Percentiles rank a stretch among this genome's conserved stretches.
phyloP scores from a whole-genome alignment of 2,113 vertebrate species.

The Stictonetta naevosa region DNA sequence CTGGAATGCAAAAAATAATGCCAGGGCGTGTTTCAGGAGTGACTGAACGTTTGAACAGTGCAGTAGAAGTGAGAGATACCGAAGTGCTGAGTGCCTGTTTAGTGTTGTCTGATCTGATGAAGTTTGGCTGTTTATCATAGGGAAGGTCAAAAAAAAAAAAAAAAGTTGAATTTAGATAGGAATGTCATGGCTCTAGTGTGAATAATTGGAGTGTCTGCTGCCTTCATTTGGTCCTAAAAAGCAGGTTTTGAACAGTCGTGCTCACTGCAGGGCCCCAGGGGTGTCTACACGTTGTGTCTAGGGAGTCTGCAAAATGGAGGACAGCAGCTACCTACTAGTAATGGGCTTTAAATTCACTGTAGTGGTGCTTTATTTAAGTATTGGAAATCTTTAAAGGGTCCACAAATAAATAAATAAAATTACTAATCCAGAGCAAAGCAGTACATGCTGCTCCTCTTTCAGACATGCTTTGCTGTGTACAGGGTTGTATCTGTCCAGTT shows the following conservation, averaged over 20 bases:
- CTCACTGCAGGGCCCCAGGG: fast-evolving
- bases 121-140: background rate
- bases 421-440: background rate
- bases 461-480: background rate
- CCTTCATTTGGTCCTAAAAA: background rate
- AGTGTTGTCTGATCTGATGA: background rate
- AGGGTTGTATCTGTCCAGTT: background rate
- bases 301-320: background rate
- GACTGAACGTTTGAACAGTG: background rate
- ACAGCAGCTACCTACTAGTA: background rate
- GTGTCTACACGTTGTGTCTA: background rate
- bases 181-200: background rate
- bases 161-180: background rate
- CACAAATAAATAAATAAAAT: background rate
- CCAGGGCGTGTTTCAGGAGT: background rate
- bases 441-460: background rate
- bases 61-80: fast-evolving
- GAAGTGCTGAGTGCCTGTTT: background rate
- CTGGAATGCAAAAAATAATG: background rate
- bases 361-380: background rate
- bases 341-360: background rate
- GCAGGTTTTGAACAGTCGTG: background rate
- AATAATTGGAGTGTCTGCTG: background rate
- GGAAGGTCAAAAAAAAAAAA: background rate
- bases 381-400: background rate